Conservation (phyloP, 2,888 invertebrate species). For the Lypha dubia region DNA sequence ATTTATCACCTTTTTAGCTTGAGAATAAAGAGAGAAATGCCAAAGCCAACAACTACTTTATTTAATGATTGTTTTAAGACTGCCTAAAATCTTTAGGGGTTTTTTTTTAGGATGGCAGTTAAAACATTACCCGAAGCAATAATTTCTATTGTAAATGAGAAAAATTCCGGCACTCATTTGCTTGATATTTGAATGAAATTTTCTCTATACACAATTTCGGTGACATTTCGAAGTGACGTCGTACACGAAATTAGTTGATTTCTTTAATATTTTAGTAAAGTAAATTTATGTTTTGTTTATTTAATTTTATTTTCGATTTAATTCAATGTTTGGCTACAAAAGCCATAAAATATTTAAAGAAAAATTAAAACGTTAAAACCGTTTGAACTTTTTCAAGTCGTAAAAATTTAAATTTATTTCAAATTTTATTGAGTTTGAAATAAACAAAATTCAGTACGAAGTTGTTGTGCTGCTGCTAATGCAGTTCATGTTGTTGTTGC, state of each 20-base stretch:
- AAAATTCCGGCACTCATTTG: too few species aligned
- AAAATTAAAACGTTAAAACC: slow-evolving; percentile 1
- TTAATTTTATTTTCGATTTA: slow-evolving; percentile 41
- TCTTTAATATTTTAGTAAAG: slow-evolving; percentile 33
- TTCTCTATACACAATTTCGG: neutral
- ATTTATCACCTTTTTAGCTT: slow-evolving; percentile 72
- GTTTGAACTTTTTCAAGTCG: slow-evolving; percentile 63
- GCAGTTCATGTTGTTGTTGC: neutral
- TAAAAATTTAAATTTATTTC: slow-evolving; percentile 62
- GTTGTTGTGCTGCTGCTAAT: neutral
- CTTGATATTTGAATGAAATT: too few species aligned
- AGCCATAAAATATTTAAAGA: slow-evolving; percentile 22
- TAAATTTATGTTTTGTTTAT: slow-evolving; percentile 60
- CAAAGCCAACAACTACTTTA: slow-evolving; percentile 32
- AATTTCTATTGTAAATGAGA: too few species aligned
- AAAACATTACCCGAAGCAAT: neutral
- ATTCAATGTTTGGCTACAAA: slow-evolving; percentile 3
- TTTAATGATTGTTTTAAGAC: slow-evolving; percentile 44
- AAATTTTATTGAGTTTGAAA: slow-evolving; percentile 44
- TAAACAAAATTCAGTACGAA: slow-evolving; percentile 15
- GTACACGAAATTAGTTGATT: neutral
- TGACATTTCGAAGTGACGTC: neutral
- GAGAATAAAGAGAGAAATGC: neutral
- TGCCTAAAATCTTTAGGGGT: neutral
- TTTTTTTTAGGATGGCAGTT: neutral